phyloP scores from a whole-genome alignment of 2,797 vertebrate species.

The Cryptoblepharus egeriae region DNA sequence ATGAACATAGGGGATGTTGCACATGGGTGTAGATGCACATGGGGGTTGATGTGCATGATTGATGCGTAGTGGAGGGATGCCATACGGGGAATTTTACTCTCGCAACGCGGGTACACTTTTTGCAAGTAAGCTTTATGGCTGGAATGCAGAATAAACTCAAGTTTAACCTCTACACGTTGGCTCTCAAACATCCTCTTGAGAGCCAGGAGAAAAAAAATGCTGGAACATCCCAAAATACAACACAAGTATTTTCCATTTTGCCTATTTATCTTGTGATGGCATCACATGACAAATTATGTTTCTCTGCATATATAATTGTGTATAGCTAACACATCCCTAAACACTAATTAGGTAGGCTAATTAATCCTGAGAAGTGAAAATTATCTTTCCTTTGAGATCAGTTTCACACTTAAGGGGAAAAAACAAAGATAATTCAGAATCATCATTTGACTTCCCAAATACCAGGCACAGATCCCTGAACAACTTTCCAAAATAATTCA shows the following conservation, averaged over 20 bases:
- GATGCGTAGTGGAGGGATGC: too few species aligned
- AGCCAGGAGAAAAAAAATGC: neutral
- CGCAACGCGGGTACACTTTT: too few species aligned
- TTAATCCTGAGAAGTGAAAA: conserved; percentile 36
- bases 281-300: conserved; percentile 19
- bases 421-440: neutral
- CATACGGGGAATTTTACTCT: too few species aligned
- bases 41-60: too few species aligned
- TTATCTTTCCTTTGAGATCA: conserved; percentile 31
- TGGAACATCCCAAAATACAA: too few species aligned
- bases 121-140: too few species aligned
- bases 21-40: too few species aligned
- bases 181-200: neutral
- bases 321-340: conserved; percentile 32
- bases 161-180: too few species aligned
- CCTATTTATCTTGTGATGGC: neutral
- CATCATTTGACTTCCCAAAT: neutral
- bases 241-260: neutral
- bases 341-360: conserved; percentile 34
- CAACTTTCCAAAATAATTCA: conserved; percentile 5
- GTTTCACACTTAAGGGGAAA: conserved; percentile 14
- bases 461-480: neutral
- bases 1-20: too few species aligned
- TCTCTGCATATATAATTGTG: conserved; percentile 19
- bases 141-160: too few species aligned